Evolutionary conservation across 2,113 vertebrate genomes (phyloP).

Genomic region (Menura novaehollandiae): DNA sequence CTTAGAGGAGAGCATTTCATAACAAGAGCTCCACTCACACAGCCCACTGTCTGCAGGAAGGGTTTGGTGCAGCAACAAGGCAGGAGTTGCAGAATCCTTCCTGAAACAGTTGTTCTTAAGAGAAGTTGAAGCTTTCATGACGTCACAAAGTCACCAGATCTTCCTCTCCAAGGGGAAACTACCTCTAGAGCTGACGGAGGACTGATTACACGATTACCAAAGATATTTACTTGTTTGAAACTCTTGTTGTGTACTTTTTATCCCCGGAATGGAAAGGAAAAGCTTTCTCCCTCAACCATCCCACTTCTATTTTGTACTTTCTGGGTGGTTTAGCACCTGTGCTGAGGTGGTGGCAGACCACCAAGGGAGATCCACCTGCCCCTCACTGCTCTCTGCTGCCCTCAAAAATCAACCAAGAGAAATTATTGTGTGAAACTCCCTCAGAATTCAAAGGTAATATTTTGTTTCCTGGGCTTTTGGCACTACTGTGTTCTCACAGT

Average conservation of each 20-base stretch:
- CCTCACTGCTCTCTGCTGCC: not conserved
- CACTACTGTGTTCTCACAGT: not conserved
- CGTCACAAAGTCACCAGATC: not conserved
- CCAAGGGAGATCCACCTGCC: not conserved
- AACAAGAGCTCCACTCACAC: not conserved
- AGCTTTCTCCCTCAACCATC: not conserved
- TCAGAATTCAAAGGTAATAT: not conserved
- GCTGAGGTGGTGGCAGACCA: not conserved
- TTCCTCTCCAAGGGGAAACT: not conserved
- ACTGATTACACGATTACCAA: not conserved
- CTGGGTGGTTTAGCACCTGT: not conserved
- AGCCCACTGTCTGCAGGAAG: not conserved
- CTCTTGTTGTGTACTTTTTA: not conserved
- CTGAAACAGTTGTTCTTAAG: not conserved
- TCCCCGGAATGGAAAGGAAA: not conserved
- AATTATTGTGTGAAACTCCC: not conserved
- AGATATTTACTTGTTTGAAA: not conserved
- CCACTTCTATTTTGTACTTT: not conserved
- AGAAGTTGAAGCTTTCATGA: not conserved
- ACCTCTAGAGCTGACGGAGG: not conserved
- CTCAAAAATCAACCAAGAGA: not conserved
- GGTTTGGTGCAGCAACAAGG: not conserved
- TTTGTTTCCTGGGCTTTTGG: not conserved
- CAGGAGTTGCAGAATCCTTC: not conserved
- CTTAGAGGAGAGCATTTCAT: not conserved